These are phyloP conservation scores for Trilocha varians DNA, from an alignment of 2,888 invertebrate genomes.

Conservation along the genomic window DNA sequence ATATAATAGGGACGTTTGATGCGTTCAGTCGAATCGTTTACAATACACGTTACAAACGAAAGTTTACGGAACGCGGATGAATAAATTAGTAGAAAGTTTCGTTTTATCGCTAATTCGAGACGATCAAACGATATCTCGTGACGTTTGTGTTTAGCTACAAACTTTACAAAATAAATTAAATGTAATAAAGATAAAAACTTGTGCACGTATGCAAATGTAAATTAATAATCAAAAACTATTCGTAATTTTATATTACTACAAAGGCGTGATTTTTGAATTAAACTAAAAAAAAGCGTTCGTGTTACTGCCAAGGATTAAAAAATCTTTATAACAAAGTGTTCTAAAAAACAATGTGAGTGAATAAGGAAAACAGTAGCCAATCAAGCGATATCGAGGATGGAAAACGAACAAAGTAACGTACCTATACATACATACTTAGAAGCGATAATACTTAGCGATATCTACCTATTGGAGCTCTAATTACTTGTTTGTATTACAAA, in stretches of 20 bases:
- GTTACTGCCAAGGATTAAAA: not conserved
- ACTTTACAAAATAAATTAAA: conserved; percentile 8
- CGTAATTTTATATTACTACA: no score
- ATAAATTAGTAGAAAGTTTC: conserved; percentile 35
- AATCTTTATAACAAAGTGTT: not conserved
- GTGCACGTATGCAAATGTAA: conserved; percentile 1
- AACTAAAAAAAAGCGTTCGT: no score
- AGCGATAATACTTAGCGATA: not conserved
- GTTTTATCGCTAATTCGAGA: conserved; percentile 26
- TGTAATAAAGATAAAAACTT: conserved; percentile 13
- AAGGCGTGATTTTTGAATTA: no score
- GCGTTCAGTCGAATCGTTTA: conserved; percentile 21
- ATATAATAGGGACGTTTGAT: conserved; percentile 38
- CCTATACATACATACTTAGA: not conserved
- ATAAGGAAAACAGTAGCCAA: not conserved
- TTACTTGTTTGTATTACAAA: conserved; percentile 44
- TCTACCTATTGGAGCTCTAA: conserved; percentile 28
- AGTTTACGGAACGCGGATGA: conserved; percentile 30
- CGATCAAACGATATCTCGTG: conserved; percentile 17
- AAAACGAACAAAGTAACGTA: conserved; percentile 10
- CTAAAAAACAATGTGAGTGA: not conserved
- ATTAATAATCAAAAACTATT: not conserved
- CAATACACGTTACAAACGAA: conserved; percentile 24
- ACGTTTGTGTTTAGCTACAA: conserved; percentile 17
- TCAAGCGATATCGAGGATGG: conserved; percentile 1